A percentile compares a stretch with the other conserved stretches of the same genome.
phyloP scores from a whole-genome alignment of 2,113 vertebrate genomes.

The Atrichornis clamosus region DNA sequence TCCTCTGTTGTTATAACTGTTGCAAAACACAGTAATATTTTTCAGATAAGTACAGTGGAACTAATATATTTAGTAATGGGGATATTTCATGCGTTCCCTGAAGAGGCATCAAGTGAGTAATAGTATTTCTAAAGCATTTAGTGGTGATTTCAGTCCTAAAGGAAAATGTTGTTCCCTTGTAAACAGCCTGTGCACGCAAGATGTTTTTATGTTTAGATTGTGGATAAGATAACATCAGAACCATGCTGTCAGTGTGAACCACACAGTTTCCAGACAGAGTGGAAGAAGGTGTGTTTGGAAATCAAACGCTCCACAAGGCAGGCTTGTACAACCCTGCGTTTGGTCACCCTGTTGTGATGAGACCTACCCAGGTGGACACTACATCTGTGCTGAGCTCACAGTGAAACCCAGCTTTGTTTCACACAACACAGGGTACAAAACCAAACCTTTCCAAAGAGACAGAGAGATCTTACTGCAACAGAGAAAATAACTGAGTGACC shows the following conservation, averaged over 20 bases:
- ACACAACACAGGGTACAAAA: not conserved
- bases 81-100: not conserved
- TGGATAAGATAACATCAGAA: not conserved
- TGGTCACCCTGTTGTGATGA: not conserved
- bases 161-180: not conserved
- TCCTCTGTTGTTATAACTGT: not conserved
- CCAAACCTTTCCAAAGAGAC: not conserved
- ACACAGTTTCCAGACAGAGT: not conserved
- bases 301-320: not conserved
- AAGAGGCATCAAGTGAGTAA: not conserved
- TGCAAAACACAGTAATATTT: not conserved
- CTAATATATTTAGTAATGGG: not conserved
- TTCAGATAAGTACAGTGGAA: not conserved
- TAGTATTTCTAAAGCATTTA: not conserved
- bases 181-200: not conserved
- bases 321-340: not conserved
- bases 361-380: accelerated
- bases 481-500: not conserved
- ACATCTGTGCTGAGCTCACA: not conserved
- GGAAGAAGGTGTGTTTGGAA: not conserved
- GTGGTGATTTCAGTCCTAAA: not conserved
- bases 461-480: not conserved
- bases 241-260: not conserved
- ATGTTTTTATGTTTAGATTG: not conserved
- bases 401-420: not conserved